Evolutionary conservation across 2,113 vertebrate species (phyloP).

Genomic region (Eurypyga helias): DNA sequence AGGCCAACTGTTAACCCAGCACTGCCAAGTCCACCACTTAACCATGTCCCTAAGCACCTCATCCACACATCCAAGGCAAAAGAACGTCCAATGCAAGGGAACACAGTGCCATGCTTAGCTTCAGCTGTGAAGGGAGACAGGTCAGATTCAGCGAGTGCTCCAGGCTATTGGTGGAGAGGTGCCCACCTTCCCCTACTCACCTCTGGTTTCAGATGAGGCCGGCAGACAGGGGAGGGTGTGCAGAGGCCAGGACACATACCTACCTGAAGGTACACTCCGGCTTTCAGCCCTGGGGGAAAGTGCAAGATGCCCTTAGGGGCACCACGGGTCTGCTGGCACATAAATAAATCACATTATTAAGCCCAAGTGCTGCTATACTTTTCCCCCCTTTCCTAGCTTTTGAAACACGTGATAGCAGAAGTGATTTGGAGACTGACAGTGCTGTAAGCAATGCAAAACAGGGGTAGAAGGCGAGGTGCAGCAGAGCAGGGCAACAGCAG

Average conservation of each 20-base stretch:
- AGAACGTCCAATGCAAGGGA: background rate
- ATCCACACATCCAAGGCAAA: no score
- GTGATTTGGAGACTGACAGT: background rate
- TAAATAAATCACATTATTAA: background rate
- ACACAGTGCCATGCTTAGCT: rapidly evolving
- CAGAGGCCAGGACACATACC: background rate
- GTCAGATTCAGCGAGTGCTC: background rate
- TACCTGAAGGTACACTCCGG: no score
- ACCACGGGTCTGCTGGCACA: background rate
- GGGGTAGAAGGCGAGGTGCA: background rate
- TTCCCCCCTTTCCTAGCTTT: background rate
- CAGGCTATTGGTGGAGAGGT: background rate
- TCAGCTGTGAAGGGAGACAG: background rate
- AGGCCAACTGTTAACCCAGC: no score
- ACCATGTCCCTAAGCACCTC: no score
- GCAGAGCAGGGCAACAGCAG: background rate
- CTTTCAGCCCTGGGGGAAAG: background rate
- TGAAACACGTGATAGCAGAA: background rate
- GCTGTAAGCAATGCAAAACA: background rate
- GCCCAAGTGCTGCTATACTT: background rate
- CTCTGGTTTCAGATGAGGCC: background rate
- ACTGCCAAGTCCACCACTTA: no score
- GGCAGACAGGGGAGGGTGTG: no score
- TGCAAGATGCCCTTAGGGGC: no score
- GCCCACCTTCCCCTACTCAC: background rate